Conservation (phyloP, 2,797 vertebrate genomes). For the Alosa sapidissima region DNA sequence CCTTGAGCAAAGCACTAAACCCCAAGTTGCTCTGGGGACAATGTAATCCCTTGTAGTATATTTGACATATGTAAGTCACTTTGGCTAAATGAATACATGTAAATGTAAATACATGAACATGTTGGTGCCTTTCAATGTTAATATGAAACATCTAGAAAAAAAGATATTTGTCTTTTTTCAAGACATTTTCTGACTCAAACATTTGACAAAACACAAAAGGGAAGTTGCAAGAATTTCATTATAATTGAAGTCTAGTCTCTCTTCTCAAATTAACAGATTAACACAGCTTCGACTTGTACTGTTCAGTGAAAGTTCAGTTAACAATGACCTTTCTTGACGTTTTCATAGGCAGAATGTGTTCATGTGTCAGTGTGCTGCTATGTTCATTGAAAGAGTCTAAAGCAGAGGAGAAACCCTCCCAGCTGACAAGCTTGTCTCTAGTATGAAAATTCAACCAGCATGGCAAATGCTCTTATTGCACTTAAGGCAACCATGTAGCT, state of each 20-base stretch:
- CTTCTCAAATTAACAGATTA: neutral
- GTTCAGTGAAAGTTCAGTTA: neutral
- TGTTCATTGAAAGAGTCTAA: neutral
- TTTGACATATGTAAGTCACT: no score
- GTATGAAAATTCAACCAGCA: neutral
- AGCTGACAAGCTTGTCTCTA: neutral
- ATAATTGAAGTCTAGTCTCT: neutral
- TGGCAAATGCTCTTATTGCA: neutral
- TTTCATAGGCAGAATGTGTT: conserved; percentile 1
- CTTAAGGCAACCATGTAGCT: neutral
- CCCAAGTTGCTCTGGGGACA: no score
- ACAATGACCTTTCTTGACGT: neutral
- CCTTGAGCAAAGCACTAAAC: no score
- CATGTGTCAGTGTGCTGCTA: neutral
- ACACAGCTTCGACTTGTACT: no score
- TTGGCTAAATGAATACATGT: no score
- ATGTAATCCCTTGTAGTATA: no score
- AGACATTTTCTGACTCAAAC: no score
- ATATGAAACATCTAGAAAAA: no score
- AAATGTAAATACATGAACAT: no score
- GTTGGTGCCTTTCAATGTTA: no score
- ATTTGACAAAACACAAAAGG: no score
- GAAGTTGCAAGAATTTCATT: neutral
- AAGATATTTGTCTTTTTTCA: no score
- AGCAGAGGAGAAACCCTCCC: neutral